Base-by-base conservation (phyloP, 2,797 vertebrate genomes). In the Pipistrellus pipistrellus region DNA sequence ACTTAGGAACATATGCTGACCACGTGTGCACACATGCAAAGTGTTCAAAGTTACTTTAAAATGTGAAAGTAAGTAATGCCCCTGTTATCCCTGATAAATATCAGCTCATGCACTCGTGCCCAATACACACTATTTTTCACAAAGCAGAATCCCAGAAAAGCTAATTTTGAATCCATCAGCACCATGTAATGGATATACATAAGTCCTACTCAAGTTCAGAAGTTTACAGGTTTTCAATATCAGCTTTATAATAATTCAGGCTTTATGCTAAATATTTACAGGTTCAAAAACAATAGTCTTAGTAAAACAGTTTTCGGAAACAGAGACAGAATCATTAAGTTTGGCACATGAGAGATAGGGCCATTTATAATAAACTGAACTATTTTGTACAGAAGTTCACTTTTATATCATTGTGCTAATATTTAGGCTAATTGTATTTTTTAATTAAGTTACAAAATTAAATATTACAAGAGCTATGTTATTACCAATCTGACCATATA, bases 1-100 rank as follows among this genome's bases (percentile, higher is more conserved):
- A 94, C 93, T 97, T 81, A 91, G 82, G 94, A 97, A 98, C 98
- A 98, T 98, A 97, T 98, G 98, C 96, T 98, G 95, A 98, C 97
- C 98, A 98, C 97, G 97, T 98, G 98, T 98, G 98, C 92, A 97
- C 90, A 6, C 62, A 98, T 94, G 96, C 96, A 96, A 94, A 98
- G 98, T 97, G 98, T 98, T 98, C 96, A 93, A 98, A 97, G 95
- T 91, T 96, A 94, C 91, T 97, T 97, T 82, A 97, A 98, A 98
- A 97, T 91, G 89, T 97, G 96, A 97, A 97, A 97, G 97, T 93
- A 94, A 97, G 96, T 96, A 97, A 98, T 98, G 95, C 84, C 96
- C 97, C 95, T 82, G 94, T 97, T 98, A 97, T 90, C 86, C 93
- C 95, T 97, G 97, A 98, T 97, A 97, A 97, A 97, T 91, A 87